Conservation (phyloP, 2,113 vertebrate species). For the Tragelaphus imberbis region DNA sequence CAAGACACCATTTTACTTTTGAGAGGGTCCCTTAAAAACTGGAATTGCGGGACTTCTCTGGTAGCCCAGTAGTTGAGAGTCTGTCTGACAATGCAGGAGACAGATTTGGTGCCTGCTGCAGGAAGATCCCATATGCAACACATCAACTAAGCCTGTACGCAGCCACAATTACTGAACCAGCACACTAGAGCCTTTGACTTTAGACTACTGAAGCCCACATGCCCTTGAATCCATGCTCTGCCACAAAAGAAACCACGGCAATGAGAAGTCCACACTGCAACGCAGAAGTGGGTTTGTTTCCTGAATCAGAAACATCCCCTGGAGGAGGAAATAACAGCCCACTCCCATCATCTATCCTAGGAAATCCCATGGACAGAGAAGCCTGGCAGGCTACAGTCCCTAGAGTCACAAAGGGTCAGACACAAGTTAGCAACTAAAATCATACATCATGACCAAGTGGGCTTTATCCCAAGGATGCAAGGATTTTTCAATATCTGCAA, state of each 20-base stretch:
- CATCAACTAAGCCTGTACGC: neutral
- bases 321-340: neutral
- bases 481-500: too few relatives aligned
- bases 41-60: neutral
- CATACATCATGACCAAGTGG: too few relatives aligned
- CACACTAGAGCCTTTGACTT: neutral
- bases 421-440: neutral
- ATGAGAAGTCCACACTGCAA: neutral
- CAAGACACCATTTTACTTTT: neutral
- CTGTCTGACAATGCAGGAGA: neutral
- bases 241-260: neutral
- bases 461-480: too few relatives aligned
- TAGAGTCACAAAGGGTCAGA: fast-evolving
- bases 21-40: neutral
- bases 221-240: neutral
- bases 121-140: neutral
- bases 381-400: neutral
- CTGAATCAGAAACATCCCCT: neutral
- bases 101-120: neutral
- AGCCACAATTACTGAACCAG: neutral
- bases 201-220: neutral
- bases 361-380: neutral
- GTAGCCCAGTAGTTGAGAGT: neutral
- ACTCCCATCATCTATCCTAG: neutral
- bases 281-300: neutral